These are phyloP conservation scores for Epizoanthus fatuus DNA, from an alignment of 92 coral and sea anemone species.

Conservation along the genomic window DNA sequence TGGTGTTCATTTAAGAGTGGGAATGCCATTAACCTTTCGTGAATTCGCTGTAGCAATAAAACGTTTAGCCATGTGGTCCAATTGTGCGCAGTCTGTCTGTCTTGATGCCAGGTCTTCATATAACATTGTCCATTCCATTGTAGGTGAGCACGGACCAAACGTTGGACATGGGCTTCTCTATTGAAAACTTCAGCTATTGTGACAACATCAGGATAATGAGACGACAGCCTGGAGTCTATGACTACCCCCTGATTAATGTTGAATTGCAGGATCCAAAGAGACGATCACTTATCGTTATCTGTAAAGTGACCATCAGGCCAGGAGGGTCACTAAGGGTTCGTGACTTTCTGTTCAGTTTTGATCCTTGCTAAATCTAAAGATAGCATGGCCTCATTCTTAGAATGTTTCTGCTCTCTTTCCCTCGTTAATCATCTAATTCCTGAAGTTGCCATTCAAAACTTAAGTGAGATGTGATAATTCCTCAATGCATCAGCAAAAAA, in stretches of 20 bases:
- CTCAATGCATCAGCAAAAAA: too few relatives aligned
- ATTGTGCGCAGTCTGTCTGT: not conserved
- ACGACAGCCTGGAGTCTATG: constrained; percentile 68
- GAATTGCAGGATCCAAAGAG: constrained; percentile 86
- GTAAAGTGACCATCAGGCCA: constrained; percentile 80
- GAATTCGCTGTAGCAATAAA: too few relatives aligned
- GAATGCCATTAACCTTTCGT: too few relatives aligned
- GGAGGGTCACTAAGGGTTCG: constrained; percentile 94
- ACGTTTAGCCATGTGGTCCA: not conserved
- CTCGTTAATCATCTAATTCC: too few relatives aligned
- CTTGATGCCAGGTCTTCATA: not conserved
- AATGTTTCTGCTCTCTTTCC: too few relatives aligned
- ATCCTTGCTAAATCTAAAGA: too few relatives aligned
- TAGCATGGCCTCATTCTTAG: too few relatives aligned
- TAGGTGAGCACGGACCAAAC: constrained; percentile 93
- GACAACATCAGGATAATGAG: constrained; percentile 85
- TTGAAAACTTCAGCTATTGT: constrained; percentile 89
- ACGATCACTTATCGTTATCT: constrained; percentile 80
- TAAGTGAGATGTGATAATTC: too few relatives aligned
- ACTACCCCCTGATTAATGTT: constrained; percentile 84
- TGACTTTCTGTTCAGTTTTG: not conserved
- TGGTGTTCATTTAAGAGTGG: too few relatives aligned
- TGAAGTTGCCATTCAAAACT: not conserved
- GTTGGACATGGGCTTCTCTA: constrained; percentile 82
- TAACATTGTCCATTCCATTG: not conserved